Conservation (phyloP, 2,888 invertebrate genomes). For the Bellardia pandia region DNA sequence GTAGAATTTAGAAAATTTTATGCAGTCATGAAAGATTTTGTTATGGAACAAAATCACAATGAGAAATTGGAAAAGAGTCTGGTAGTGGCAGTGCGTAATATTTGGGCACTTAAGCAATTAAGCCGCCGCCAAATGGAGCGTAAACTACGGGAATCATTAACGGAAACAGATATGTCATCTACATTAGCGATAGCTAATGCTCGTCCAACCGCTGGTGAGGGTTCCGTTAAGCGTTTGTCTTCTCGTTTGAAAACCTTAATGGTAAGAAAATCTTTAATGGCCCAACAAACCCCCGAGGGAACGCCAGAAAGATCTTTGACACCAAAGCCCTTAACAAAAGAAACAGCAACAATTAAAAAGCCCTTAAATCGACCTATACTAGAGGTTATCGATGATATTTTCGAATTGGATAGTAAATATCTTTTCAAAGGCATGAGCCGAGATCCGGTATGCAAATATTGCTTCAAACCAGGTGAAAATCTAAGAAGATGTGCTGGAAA, state of each 20-base stretch:
- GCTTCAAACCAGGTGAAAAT: constrained; percentile 87
- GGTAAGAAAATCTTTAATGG: constrained; percentile 76
- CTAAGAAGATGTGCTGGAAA: constrained; percentile 90
- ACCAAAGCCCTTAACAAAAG: constrained; percentile 37
- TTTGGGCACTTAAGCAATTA: constrained; percentile 80
- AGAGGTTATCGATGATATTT: constrained; percentile 82
- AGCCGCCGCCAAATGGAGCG: constrained; percentile 75
- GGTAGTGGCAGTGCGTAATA: constrained; percentile 78
- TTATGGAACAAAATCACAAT: constrained; percentile 77
- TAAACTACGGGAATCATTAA: constrained; percentile 66
- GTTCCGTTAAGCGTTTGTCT: constrained; percentile 79
- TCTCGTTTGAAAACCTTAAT: constrained; percentile 78
- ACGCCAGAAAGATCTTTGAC: constrained; percentile 37
- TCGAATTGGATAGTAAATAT: constrained; percentile 81
- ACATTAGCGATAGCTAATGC: constrained; percentile 23
- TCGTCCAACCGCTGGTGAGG: constrained; percentile 52
- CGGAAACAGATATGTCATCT: constrained; percentile 68
- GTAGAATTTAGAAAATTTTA: constrained; percentile 79
- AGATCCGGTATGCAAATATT: constrained; percentile 92
- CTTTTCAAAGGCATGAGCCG: constrained; percentile 89
- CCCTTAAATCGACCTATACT: constrained; percentile 79
- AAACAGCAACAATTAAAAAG: constrained; percentile 65
- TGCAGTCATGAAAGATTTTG: constrained; percentile 79
- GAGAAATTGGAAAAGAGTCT: constrained; percentile 78
- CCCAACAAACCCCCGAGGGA: constrained; percentile 53